Evolutionary conservation across 2,888 invertebrate genomes (phyloP), one percentile per base, ranked within the genome.

Genomic region (Malacosoma neustria): DNA sequence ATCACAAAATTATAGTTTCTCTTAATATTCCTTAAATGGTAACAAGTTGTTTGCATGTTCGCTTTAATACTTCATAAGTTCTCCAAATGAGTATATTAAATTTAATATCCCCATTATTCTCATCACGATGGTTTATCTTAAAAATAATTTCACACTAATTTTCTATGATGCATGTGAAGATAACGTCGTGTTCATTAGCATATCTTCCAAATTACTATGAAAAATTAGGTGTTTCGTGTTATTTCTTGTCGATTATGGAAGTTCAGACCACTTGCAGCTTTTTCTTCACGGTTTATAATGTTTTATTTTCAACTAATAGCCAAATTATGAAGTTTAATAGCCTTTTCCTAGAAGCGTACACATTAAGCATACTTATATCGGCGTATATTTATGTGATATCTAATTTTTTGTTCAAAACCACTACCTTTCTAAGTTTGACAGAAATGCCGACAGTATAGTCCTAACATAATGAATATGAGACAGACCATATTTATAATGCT

Each of bases 101-200:
- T 7, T 22, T 22, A 22, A 22, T 22, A 22, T 22, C 22, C 5
- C 9, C 22, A 4, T 22, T 22, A 22, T 5, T 5, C 22, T 22
- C 22, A 22, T 7, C 22, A 7, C 9, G 22, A 7, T 22, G 22
- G 6, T 22, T 22, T 22, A 22, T 22, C 22, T 22, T 22, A 22
- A 22, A 5, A 7, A 22, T 22, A 22, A 22, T 22, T 22, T 22
- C 9, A 22, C 22, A 3, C 22, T 5, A 2, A 22, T 53, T 59
- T 57, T 51, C 50, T 49, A 42, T 48, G 61, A 62, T 59, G 41
- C 41, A 46, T 42, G 40, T 35, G 38, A 14, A 51, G 57, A 62
- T 62, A 56, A 56, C 53, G 54, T 51, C 37, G 33, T 49, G 50
- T 51, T 56, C 53, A 61, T 64, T 61, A 58, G 54, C 60, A 59